These are phyloP conservation scores for Microchirus variegatus DNA, from an alignment of 2,797 vertebrate species.

Conservation along the genomic window DNA sequence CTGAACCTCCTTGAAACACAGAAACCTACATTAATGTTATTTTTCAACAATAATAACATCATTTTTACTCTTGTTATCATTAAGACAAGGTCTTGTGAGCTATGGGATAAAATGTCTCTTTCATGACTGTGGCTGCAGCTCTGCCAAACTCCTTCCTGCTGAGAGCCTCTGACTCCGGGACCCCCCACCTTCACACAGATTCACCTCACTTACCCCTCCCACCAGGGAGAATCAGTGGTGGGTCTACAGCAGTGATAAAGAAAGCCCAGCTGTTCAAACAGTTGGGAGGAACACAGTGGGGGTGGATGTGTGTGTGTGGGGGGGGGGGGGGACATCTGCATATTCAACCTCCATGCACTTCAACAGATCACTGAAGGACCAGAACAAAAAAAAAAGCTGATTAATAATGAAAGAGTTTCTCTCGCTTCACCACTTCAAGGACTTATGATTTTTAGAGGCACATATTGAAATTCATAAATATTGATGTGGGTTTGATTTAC, in stretches of 20 bases:
- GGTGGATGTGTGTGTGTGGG: conserved; percentile 13
- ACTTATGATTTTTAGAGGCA: background rate
- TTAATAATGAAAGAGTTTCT: background rate
- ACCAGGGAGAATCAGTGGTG: conserved; percentile 50
- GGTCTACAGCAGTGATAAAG: conserved; percentile 65
- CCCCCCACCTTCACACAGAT: conserved; percentile 50
- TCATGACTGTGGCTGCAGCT: conserved; percentile 14
- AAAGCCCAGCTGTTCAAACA: conserved; percentile 71
- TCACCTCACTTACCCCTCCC: conserved; percentile 51
- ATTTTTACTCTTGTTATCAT: too few species aligned
- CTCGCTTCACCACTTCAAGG: background rate
- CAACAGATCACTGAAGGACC: conserved; percentile 14
- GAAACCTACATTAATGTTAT: too few species aligned
- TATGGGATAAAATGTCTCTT: background rate
- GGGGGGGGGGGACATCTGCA: conserved; percentile 37
- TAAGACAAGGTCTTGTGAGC: too few species aligned
- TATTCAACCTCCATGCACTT: conserved; percentile 30
- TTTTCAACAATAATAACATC: too few species aligned
- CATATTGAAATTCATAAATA: background rate
- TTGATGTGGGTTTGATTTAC: too few species aligned
- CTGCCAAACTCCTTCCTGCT: conserved; percentile 41
- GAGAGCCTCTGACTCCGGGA: conserved; percentile 43
- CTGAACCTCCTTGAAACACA: too few species aligned
- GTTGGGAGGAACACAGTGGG: conserved; percentile 35
- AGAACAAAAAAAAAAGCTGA: background rate